Evolutionary conservation across 1,140 invertebrate species (phyloP).

Genomic region (Drosophila subpulchrella): DNA sequence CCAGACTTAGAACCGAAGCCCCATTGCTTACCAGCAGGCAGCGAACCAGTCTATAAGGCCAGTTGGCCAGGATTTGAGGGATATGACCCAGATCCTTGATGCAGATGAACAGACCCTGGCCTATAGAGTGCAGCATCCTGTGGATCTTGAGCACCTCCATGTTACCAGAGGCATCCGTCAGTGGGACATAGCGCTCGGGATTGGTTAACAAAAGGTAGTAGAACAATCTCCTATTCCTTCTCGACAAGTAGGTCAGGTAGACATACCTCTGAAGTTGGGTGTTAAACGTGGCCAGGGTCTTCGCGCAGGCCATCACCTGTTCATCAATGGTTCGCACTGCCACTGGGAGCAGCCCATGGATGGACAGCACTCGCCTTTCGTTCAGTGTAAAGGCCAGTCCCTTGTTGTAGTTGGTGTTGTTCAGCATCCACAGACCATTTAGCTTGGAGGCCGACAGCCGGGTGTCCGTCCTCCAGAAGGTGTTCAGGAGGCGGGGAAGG

Average conservation of each 20-base stretch:
- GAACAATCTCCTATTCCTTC: conserved; percentile 96
- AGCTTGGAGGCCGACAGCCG: background rate
- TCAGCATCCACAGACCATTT: background rate
- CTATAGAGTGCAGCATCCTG: background rate
- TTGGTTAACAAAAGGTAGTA: conserved; percentile 96
- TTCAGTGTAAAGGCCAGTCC: conserved; percentile 93
- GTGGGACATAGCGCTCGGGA: conserved; percentile 93
- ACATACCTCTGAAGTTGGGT: conserved; percentile 93
- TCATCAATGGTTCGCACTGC: conserved; percentile 93
- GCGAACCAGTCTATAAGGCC: conserved; percentile 92
- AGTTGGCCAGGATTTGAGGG: conserved; percentile 91
- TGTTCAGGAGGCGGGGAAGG: conserved; percentile 19
- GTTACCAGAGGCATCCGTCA: conserved; percentile 92
- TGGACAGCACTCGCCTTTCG: conserved; percentile 92
- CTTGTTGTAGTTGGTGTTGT: conserved; percentile 84
- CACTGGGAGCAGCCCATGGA: conserved; percentile 93
- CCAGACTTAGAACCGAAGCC: conserved; percentile 95
- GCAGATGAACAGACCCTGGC: conserved; percentile 96
- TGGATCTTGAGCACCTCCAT: conserved; percentile 90
- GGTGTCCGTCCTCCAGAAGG: conserved; percentile 45
- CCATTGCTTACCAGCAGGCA: conserved; percentile 98
- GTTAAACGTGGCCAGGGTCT: conserved; percentile 89
- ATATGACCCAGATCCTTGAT: conserved; percentile 98
- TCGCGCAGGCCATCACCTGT: conserved; percentile 90
- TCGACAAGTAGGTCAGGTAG: conserved; percentile 90